These are phyloP conservation scores for Sinosuthora webbiana DNA, from an alignment of 2,113 vertebrate species.

Conservation along the genomic window DNA sequence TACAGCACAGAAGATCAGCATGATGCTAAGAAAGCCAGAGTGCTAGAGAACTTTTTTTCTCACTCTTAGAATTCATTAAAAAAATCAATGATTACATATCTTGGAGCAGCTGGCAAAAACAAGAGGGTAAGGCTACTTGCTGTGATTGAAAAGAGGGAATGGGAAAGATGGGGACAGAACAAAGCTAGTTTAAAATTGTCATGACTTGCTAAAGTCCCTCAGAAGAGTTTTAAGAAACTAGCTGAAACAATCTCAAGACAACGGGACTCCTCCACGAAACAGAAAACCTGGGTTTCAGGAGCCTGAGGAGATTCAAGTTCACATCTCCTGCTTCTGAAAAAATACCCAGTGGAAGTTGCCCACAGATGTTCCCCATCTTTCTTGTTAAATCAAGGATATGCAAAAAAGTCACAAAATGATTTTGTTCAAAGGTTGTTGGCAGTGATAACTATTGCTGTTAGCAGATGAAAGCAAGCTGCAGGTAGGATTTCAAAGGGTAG, in stretches of 20 bases:
- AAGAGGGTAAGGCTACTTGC: background rate
- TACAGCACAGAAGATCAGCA: background rate
- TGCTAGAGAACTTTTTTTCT: background rate
- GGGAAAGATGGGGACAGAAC: background rate
- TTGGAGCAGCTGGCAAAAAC: background rate
- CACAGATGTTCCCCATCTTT: slow-evolving; percentile 26
- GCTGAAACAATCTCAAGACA: background rate
- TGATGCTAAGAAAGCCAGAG: background rate
- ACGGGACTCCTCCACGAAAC: background rate
- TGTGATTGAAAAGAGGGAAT: background rate
- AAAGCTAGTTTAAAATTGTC: background rate
- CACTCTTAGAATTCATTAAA: background rate
- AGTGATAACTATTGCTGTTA: background rate
- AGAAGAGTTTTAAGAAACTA: background rate
- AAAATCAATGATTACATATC: background rate
- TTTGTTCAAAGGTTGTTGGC: slow-evolving; percentile 41
- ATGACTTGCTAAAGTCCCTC: background rate
- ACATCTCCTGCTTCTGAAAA: background rate
- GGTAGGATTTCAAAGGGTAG: slow-evolving; percentile 53
- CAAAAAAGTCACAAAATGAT: background rate
- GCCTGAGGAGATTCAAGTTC: background rate
- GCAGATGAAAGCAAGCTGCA: slow-evolving; percentile 52
- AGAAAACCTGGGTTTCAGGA: background rate
- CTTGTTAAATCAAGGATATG: background rate
- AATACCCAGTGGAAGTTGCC: background rate